Evolutionary conservation across 2,888 invertebrate species (phyloP), one percentile per base, ranked within the genome.

Genomic region (Drosophila austrosaltans): DNA sequence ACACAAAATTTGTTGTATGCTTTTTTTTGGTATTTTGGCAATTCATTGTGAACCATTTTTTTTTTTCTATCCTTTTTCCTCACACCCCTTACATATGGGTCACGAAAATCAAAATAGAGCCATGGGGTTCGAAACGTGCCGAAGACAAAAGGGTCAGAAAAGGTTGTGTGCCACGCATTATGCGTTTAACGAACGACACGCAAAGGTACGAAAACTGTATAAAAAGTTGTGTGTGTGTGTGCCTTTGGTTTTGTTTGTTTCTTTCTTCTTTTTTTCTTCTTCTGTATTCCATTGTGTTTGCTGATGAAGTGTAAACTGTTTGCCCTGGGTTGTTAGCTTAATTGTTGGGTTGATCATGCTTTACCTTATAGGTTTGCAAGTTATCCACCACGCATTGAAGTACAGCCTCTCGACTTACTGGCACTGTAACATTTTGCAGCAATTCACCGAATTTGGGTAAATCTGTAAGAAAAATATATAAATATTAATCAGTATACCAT

Each of bases 311-410:
- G 89, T 77, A 79, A 89, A 89, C 77, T 76, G 68, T 58, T 32
- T 53, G 8, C 12, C 36, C 61, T 79, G 71, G 53, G 56, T 69
- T 58, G 72, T n/a, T 32, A 48, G 63, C 72, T 64, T 64, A 72
- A 42, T 40, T 58, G 6, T 39, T n/a, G 28, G 16, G n/a, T 39
- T 56, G 53, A 36, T 66, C 32, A 60, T 10, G 53, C 44, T 53
- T 48, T 92, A 95, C 95, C 94, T 95, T 95, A 82, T 94, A 95
- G 1, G 94, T 94, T 83, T 94, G 94, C 78, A 95, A 92, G 91
- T 95, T 95, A 87, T 95, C 95, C 30, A 95, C 95, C 60, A 94
- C 93, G 86, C 95, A 95, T 42, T 95, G 94, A 63, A 95, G 93
- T 5, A 94, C 93, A 7, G 95, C 95, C 87, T 95, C 95, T 61